Conservation (phyloP, 2,888 invertebrate genomes). For the Ornithoptera alexandrae region DNA sequence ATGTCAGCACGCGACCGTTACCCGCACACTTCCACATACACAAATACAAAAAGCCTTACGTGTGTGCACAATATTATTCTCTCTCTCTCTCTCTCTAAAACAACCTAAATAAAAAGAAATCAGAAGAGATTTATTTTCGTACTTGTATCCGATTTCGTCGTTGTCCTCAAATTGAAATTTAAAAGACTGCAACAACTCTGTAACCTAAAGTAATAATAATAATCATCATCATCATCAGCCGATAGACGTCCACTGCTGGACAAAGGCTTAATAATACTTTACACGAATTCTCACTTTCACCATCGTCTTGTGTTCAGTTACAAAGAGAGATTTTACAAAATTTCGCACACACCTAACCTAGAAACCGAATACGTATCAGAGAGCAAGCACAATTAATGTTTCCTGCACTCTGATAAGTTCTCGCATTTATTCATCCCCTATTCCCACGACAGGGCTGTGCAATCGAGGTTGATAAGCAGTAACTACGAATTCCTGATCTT, state of each 20-base stretch:
- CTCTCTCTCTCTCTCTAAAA: slow-evolving; percentile 2
- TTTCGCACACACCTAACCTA: slow-evolving; percentile 19
- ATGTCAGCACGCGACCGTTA: slow-evolving; percentile 31
- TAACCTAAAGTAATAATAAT: no score
- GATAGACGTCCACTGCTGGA: no score
- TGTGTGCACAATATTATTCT: slow-evolving; percentile 8
- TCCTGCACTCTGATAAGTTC: slow-evolving; percentile 7
- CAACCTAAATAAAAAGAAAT: slow-evolving; percentile 14
- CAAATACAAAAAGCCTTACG: slow-evolving; percentile 26
- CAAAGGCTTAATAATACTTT: no score
- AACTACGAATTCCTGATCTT: no score
- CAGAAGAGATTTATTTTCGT: background rate
- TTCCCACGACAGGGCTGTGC: slow-evolving; percentile 11
- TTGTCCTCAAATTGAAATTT: no score
- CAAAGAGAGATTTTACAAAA: slow-evolving; percentile 12
- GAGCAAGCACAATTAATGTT: background rate
- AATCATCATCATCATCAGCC: no score
- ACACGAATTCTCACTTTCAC: no score
- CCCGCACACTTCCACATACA: slow-evolving; percentile 30
- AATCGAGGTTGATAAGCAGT: no score
- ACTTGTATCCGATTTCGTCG: background rate
- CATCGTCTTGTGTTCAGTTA: no score
- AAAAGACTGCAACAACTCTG: no score
- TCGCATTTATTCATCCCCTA: slow-evolving; percentile 2
- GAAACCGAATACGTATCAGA: slow-evolving; percentile 20